Evolutionary conservation across 1,140 invertebrate species (phyloP), one percentile per base, ranked within the genome.

Genomic region (Drosophila mojavensis): DNA sequence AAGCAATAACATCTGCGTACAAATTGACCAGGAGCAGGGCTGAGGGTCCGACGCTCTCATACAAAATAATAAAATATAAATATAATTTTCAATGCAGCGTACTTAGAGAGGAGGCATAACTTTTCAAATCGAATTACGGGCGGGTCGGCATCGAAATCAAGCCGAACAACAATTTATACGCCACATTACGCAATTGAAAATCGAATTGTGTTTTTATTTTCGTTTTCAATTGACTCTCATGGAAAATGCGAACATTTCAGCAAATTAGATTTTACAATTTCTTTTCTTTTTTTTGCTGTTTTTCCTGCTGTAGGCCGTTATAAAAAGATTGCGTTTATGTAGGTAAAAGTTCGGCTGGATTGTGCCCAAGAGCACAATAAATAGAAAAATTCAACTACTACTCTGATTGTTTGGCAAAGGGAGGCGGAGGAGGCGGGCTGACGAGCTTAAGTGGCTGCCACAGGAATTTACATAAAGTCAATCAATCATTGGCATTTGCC

Each of bases 401-500:
- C 64, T 76, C 79, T 15, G 6, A 50, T 33, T n/a, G 6, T 50
- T 15, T 13, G 26, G 20, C 7, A 11, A 24, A 24, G 20, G 20
- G 20, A 0, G 20, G 20, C 1, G n/a, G 10, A 5, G 47, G 0
- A n/a, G 2, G 33, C 1, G 20, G 5, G 36, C n/a, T 20, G 17
- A 5, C 39, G 11, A 39, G 43, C 68, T 73, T 83, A 88, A 88
- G 84, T 83, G 84, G 66, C 70, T 88, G 84, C 77, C 77, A 72
- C 50, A 48, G 75, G 78, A 88, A 88, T 88, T 88, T 88, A 88
- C 84, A 88, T 88, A 88, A 88, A 88, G 80, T 89, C 84, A 89
- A 88, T 88, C 84, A 88, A 88, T 88, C 84, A 88, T 78, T 39
- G 84, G 84, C 80, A 73, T 85, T 83, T 78, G 68, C 62, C 79